A percentile compares a stretch with the other conserved stretches of the same genome.
phyloP scores from a whole-genome alignment of 1,140 invertebrate genomes.

The Drosophila micromelanica region DNA sequence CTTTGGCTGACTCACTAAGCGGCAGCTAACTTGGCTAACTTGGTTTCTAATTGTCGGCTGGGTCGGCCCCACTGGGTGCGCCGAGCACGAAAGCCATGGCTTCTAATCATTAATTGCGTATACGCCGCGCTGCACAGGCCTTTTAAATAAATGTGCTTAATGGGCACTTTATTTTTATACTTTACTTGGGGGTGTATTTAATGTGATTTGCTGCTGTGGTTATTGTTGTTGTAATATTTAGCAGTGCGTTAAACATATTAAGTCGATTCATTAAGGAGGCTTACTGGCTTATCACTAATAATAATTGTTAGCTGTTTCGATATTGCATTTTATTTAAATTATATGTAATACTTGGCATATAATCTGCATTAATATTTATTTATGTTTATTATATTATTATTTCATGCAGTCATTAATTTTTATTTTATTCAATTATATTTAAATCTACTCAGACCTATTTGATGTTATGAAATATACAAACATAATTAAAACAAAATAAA shows the following conservation, averaged over 20 bases:
- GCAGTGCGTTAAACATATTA: neutral
- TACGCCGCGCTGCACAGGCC: conserved; percentile 39
- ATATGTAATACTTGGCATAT: too few relatives aligned
- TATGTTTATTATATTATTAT: too few relatives aligned
- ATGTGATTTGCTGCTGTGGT: conserved; percentile 17
- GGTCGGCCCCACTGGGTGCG: conserved; percentile 40
- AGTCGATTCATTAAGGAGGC: neutral
- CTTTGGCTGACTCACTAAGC: conserved; percentile 60
- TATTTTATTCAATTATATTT: too few relatives aligned
- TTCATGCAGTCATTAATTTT: too few relatives aligned
- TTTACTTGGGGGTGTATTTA: conserved; percentile 22
- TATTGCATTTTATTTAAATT: too few relatives aligned
- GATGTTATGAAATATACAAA: too few relatives aligned
- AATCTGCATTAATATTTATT: too few relatives aligned
- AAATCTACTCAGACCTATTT: too few relatives aligned
- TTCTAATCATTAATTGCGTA: conserved; percentile 55
- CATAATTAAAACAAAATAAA: too few relatives aligned
- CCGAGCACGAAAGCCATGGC: conserved; percentile 35
- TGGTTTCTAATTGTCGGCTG: conserved; percentile 71
- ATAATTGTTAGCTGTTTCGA: neutral
- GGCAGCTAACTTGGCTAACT: conserved; percentile 51
- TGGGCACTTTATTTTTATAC: conserved; percentile 37
- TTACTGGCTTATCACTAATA: neutral
- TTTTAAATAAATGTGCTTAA: conserved; percentile 44
- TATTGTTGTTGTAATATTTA: neutral